Evolutionary conservation across 2,888 invertebrate species (phyloP), one percentile per base, ranked within the genome.

Genomic region (Amblyteles armatorius): DNA sequence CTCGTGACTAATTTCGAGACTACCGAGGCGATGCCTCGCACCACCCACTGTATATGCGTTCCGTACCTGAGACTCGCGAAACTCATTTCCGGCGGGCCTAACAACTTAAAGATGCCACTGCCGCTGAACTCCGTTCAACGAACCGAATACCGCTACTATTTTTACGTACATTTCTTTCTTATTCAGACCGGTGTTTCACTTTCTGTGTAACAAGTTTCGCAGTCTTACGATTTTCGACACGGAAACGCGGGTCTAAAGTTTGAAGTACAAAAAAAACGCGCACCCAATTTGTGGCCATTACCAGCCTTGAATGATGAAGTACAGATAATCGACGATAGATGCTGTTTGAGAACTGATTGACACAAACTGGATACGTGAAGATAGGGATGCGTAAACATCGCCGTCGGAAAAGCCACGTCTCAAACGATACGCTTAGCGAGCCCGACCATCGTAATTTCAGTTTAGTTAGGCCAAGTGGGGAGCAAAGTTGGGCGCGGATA

Each of bases 1-100:
- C 83, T 83, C 81, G 77, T 80, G 80, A 80, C 85, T 85, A 85
- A 85, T 85, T 80, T 63, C 73, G 44, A 83, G 79, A 80, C 63
- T 40, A 73, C 55, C 36, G 57, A 29, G 50, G 65, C 72, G 65
- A 65, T 44, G 57, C 52, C 60, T 33, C 60, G 48, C 48, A 16
- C 57, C 67, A 36, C 72, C 57, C 40, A 40, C 57, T 74, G 36
- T 68, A 78, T 73, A 50, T 76, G 33, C 19, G 13, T 44, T 67
- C 52, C 13, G 40, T 67, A 50, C 36, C n/a, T 36, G 19, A 33
- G 19, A 52, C 83, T 76, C 65, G 79, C 71, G 65, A 79, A 83
- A 79, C 79, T 83, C 83, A 83, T 83, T 83, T 79, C 79, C 83
- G 79, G 65, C 50, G 79, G 76, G 79, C 74, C 79, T 83, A 79